Percentiles rank a stretch among this genome's conserved stretches.
Conservation (phyloP, 2,797 vertebrate genomes). For the Myripristis jacobus region DNA sequence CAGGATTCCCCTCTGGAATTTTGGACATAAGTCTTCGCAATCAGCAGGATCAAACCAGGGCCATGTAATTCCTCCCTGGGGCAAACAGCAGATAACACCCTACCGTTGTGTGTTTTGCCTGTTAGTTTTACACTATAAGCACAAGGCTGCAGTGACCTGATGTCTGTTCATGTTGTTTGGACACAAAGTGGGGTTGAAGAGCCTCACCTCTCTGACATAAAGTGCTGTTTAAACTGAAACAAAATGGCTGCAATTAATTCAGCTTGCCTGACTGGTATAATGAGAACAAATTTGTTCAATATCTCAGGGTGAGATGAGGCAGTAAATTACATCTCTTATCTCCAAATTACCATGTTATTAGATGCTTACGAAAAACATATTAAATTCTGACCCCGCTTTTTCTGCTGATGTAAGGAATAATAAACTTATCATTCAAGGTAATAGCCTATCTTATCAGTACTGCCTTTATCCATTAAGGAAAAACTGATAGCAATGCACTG, state of each 20-base stretch:
- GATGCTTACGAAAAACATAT: background rate
- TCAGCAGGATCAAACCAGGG: no score
- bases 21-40: no score
- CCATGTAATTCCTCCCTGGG: no score
- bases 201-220: background rate
- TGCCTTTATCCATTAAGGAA: background rate
- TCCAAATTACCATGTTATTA: background rate
- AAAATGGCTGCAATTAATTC: background rate
- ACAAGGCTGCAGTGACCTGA: no score
- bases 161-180: no score
- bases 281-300: background rate
- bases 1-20: background rate
- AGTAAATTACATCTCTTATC: background rate
- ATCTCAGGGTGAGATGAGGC: constrained; percentile 18
- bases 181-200: no score
- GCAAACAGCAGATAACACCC: no score
- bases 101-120: no score
- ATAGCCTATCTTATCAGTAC: background rate
- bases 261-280: background rate
- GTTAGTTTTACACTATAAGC: no score
- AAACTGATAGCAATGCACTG: background rate
- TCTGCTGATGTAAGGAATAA: constrained; percentile 3
- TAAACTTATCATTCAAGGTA: background rate
- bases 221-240: background rate
- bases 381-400: constrained; percentile 14